Conservation (phyloP, 2,888 invertebrate genomes). For the Cyrtodaria siliqua region DNA sequence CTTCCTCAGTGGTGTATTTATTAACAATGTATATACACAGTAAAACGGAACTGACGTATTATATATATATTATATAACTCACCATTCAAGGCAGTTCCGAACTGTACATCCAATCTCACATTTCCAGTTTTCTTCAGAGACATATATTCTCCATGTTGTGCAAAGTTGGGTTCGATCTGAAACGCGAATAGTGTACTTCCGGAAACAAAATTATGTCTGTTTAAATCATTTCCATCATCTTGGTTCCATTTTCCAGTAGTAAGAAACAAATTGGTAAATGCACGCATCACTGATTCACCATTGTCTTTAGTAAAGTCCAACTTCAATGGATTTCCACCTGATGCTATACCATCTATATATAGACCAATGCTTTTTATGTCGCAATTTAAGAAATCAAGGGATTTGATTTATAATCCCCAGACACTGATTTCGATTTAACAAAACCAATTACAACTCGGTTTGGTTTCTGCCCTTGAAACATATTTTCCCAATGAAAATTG, state of each 20-base stretch:
- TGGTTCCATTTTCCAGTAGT: slow-evolving; percentile 21
- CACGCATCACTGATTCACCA: slow-evolving; percentile 13
- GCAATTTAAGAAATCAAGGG: slow-evolving; percentile 37
- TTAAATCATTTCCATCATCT: slow-evolving; percentile 17
- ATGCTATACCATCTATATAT: slow-evolving; percentile 26
- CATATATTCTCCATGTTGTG: slow-evolving; percentile 28
- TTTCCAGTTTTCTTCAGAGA: slow-evolving; percentile 33
- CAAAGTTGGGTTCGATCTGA: slow-evolving; percentile 33
- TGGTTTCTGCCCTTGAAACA: slow-evolving; percentile 39
- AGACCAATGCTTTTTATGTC: slow-evolving; percentile 18
- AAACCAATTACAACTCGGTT: slow-evolving; percentile 21
- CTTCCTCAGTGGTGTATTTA: too few species aligned
- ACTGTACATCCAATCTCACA: slow-evolving; percentile 29
- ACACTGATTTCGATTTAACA: slow-evolving; percentile 23
- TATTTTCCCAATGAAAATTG: slow-evolving; percentile 27
- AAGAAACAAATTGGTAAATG: slow-evolving; percentile 23
- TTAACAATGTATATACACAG: too few species aligned
- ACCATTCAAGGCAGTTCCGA: slow-evolving; percentile 10
- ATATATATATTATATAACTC: not conserved
- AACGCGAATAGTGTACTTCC: slow-evolving; percentile 30
- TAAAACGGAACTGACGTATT: too few species aligned
- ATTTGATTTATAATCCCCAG: slow-evolving; percentile 28
- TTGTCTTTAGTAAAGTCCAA: slow-evolving; percentile 13
- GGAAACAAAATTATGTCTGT: slow-evolving; percentile 5
- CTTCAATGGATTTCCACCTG: slow-evolving; percentile 24